A percentile compares a stretch with the other conserved stretches of the same genome.
phyloP scores from a whole-genome alignment of 2,113 vertebrate genomes.

The Rhinichthys klamathensis region DNA sequence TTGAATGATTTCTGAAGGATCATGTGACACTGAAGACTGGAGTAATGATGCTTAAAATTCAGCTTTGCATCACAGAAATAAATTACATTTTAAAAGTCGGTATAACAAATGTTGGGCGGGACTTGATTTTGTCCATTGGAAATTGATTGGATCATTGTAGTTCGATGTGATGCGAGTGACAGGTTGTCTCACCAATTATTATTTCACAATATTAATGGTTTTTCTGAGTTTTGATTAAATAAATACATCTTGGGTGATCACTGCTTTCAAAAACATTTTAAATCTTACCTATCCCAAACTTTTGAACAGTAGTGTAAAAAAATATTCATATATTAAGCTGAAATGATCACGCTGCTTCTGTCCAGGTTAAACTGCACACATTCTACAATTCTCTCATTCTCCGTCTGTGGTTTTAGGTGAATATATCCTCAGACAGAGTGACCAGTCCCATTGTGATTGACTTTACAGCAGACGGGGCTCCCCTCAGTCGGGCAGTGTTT shows the following conservation, averaged over 20 bases:
- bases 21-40: no score
- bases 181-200: not conserved
- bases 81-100: no score
- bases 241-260: no score
- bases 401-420: constrained; percentile 75
- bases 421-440: constrained; percentile 81
- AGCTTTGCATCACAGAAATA: no score
- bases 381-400: not conserved
- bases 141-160: no score
- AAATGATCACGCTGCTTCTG: not conserved
- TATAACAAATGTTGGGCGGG: no score
- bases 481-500: not conserved
- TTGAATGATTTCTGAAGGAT: no score
- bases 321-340: not conserved
- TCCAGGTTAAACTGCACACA: constrained; percentile 13
- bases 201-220: not conserved
- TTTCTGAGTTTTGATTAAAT: not conserved
- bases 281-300: not conserved
- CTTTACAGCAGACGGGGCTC: constrained; percentile 63
- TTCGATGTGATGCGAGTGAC: no score
- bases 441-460: constrained; percentile 83
- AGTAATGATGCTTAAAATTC: no score
- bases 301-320: not conserved
- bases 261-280: not conserved
- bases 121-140: no score